Base-by-base conservation (phyloP, 2,888 invertebrate genomes). In the Fragum sueziense region DNA sequence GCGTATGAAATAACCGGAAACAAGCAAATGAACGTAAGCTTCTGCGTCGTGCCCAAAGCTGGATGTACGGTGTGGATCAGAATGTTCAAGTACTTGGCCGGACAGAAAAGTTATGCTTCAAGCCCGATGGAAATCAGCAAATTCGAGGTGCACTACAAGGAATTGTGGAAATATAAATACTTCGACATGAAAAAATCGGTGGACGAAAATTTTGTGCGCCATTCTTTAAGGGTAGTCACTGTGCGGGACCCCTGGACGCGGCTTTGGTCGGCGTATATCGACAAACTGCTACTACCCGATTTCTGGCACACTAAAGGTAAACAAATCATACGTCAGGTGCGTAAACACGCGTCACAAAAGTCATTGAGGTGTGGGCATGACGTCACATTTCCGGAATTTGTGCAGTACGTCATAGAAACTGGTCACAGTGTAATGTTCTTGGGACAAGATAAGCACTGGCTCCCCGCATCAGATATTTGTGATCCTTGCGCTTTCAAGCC, bases 21-120 rank as follows among this genome's bases (percentile, higher is more conserved):
- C 37, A 65, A 27, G 37, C 14, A 22, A 6, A 51, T 52, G 14
- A 77, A 78, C 41, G 52, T 82, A 29, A 73, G 85, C 0, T 88
- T 86, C 71, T 89, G 89, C 69, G 77, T 79, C 11, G 84, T 89
- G 0, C 87, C 85, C 1, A 89, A 89, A 59, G 86, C 82, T 3
- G 89, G 88, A 0, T 86, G 86, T 67, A 88, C 89, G 0, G 84
- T 85, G 54, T 89, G 88, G 87, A 82, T 85, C 25, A 70, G 86
- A 11, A 72, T 88, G 1, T 82, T 89, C 31, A 76, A 82, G n/a
- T 86, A 72, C 57, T 54, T 88, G 22, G 69, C 82, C 52, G 85
- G 85, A 25, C 85, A 85, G 47, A 85, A 84, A 11, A 59, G 31
- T 14, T 33, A 54, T 0, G 70, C 52, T 0, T 41, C 37, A 6